Base-by-base conservation (phyloP, 2,797 vertebrate species). In the Geotrypetes seraphini region DNA sequence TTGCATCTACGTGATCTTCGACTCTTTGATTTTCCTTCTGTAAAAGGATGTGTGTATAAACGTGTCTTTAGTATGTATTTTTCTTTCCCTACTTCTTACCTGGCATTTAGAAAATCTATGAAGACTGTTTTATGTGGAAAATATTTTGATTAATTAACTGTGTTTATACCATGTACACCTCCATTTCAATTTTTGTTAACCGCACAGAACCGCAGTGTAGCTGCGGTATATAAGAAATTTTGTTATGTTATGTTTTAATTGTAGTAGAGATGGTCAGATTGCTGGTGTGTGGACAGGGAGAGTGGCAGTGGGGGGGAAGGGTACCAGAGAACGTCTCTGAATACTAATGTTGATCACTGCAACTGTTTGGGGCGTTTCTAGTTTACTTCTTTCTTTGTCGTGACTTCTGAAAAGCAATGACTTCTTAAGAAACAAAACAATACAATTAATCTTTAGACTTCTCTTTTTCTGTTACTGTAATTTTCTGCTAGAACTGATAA, bases 381-480 rank as follows among this genome's bases (percentile, higher is more conserved):
- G 46, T 31, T 49, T 34, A 42, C 39, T 34, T 55, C 52, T 43
- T 33, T 39, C 37, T 46, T 38, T 36, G 33, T 46, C 50, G 55
- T 50, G 52, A 45, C 52, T 46, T 50, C 36, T 52, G 50, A 42
- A 55, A 45, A 42, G 45, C 36, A 63, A 71, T 65, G 73, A 64
- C 65, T 63, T 63, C 60, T 49, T 56, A 37, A 45, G 50, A 65
- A 61, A 53, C 65, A 72, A 73, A 65, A 34, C 42, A 67, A 62
- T 47, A 58, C 69, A 68, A 77, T 71, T 68, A 60, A 67, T 75
- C 66, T 66, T 67, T 60, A 55, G 60, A 62, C 63, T 62, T 63
- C 66, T 73, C 67, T 65, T 52, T 43, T 53, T 56, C 67, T 42
- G 57, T 74, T 73, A 69, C 53, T 44, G 60, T 65, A 61, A 63